Conservation (phyloP, 2,113 vertebrate species). For the Elephas maximus region DNA sequence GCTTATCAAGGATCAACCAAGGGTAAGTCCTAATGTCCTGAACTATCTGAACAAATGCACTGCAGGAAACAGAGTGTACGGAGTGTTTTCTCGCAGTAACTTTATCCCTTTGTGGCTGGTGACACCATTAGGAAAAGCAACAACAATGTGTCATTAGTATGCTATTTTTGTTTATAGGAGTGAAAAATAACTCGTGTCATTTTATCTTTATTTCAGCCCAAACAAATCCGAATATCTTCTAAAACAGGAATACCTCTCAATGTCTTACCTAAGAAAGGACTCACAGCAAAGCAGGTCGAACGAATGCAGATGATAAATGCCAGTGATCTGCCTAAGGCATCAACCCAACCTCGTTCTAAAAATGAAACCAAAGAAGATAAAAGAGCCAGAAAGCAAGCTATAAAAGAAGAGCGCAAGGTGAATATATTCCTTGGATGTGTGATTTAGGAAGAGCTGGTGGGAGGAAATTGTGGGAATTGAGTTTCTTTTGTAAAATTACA, state of each 20-base stretch:
- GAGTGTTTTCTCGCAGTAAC: neutral
- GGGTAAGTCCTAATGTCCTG: constrained; percentile 88
- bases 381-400: constrained; percentile 93
- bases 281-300: constrained; percentile 93
- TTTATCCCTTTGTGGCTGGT: neutral
- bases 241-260: constrained; percentile 96
- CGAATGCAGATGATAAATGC: constrained; percentile 94
- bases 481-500: neutral
- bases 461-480: neutral
- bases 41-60: neutral
- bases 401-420: constrained; percentile 96
- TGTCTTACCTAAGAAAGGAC: constrained; percentile 91
- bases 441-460: neutral
- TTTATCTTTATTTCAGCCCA: constrained; percentile 87
- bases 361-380: constrained; percentile 93
- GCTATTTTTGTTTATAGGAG: neutral
- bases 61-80: neutral
- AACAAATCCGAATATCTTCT: constrained; percentile 92
- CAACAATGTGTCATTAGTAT: neutral
- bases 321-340: constrained; percentile 92
- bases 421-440: neutral
- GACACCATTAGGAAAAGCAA: neutral
- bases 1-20: constrained; percentile 94
- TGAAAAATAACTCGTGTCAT: neutral
- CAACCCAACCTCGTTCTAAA: constrained; percentile 90